Percentiles rank a stretch among this genome's conserved stretches.
These are phyloP conservation scores for Euschistus heros DNA, from an alignment of 1,140 invertebrate species.

Conservation along the genomic window DNA sequence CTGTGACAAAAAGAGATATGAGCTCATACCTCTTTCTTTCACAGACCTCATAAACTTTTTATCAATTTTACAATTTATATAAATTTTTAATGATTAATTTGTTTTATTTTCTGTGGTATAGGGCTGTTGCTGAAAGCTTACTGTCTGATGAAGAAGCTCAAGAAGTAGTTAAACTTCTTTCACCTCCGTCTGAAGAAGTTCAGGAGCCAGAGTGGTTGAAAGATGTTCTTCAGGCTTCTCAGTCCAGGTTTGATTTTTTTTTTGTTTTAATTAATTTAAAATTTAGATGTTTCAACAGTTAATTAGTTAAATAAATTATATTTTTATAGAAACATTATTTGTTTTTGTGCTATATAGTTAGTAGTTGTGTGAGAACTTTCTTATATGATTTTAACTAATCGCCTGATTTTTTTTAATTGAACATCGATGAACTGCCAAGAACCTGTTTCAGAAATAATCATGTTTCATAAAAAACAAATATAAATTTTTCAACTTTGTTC, in stretches of 20 bases:
- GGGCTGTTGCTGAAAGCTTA: constrained; percentile 48
- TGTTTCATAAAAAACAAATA: no score
- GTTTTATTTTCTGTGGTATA: background rate
- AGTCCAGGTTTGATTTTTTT: background rate
- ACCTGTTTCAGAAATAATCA: no score
- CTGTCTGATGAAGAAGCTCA: constrained; percentile 76
- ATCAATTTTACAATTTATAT: background rate
- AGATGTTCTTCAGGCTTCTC: constrained; percentile 27
- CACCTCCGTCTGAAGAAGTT: constrained; percentile 38
- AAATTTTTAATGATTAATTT: background rate
- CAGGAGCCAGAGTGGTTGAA: constrained; percentile 29
- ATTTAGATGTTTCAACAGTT: no score
- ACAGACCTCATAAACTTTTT: background rate
- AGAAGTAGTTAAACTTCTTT: constrained; percentile 66
- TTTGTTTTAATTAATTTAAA: background rate
- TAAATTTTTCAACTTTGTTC: no score
- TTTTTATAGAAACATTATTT: no score
- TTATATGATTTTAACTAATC: no score
- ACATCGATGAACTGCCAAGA: no score
- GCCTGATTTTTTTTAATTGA: no score
- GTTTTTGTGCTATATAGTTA: no score
- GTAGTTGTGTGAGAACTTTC: no score
- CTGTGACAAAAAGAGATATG: no score
- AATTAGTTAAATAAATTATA: no score
- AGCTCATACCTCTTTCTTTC: constrained; percentile 13